Evolutionary conservation across 2,797 vertebrate genomes (phyloP).

Genomic region (Macroramphosus scolopax): DNA sequence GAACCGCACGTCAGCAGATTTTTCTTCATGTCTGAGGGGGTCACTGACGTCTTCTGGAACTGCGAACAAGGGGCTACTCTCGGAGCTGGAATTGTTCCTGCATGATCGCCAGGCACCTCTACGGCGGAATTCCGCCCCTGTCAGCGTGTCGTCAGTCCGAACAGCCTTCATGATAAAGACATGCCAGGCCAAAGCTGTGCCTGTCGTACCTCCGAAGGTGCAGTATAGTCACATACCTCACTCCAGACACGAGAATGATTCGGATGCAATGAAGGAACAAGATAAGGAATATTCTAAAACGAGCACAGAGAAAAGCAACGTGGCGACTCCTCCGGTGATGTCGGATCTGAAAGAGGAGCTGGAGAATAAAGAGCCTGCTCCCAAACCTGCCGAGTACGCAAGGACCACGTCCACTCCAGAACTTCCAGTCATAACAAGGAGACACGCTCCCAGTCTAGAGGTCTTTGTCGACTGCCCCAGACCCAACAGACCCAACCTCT

Average conservation of each 20-base stretch:
- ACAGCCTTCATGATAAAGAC: conserved; percentile 98
- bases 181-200: conserved; percentile 93
- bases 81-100: conserved; percentile 79
- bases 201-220: conserved; percentile 91
- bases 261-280: conserved; percentile 63
- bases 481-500: conserved; percentile 81
- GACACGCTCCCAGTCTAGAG: conserved; percentile 85
- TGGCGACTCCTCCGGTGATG: conserved; percentile 67
- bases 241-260: conserved; percentile 76
- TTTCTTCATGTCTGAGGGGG: conserved; percentile 48
- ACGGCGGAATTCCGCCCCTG: conserved; percentile 92
- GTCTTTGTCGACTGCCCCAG: conserved; percentile 85
- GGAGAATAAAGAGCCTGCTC: conserved; percentile 77
- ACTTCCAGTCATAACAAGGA: conserved; percentile 81
- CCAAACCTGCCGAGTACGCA: conserved; percentile 58
- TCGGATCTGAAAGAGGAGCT: conserved; percentile 80
- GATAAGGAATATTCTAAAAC: conserved; percentile 67
- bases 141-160: conserved; percentile 92
- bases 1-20: conserved; percentile 57
- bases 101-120: conserved; percentile 77
- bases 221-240: conserved; percentile 95
- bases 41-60: conserved; percentile 39
- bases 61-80: conserved; percentile 52
- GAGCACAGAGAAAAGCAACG: conserved; percentile 59
- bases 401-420: conserved; percentile 72